Evolutionary conservation across 1,140 invertebrate genomes (phyloP), one percentile per base, ranked within the genome.

Genomic region (Ridgeia piscesae): DNA sequence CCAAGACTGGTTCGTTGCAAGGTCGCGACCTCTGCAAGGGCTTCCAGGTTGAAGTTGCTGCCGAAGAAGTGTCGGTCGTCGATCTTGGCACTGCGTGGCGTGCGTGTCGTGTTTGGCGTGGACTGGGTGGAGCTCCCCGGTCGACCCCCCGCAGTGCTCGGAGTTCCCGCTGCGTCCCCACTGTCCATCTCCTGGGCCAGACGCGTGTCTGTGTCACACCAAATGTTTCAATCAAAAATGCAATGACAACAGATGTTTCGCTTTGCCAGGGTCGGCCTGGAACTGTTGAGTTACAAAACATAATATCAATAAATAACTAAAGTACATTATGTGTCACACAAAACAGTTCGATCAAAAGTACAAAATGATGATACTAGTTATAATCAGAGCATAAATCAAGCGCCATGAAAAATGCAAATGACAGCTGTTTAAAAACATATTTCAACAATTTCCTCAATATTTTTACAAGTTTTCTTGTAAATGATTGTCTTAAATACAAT

Each of bases 41-140:
- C 93, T 8, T 96, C 95, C 42, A 96, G 93, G 92, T 93, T 96
- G 92, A 96, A 96, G 89, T 94, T 95, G 89, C 94, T 94, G 0
- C 95, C 95, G 93, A 96, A 96, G 93, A 96, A 96, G 91, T 94
- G 94, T 48, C 95, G 95, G 89, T 95, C 96, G 42, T 96, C 96
- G 92, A 96, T 94, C 33, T 94, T 94, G 1, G 93, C 93, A 92
- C 94, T 89, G n/a, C 92, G 92, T 91, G 92, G 91, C 4, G 92
- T 92, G 35, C 88, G 88, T 6, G 92, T 58, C 1, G 91, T 92
- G 34, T 88, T 89, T 35, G 91, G 34, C 2, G 91, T 35, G 11
- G 34, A 17, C 11, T 11, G 17, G 34, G 17, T 33, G 33, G 91
- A 58, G 27, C 35, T 91, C 4, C 4, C 48, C 91, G 48, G 48